Evolutionary conservation across 2,113 vertebrate genomes (phyloP), one percentile per base, ranked within the genome.

Genomic region (Lonchura striata): DNA sequence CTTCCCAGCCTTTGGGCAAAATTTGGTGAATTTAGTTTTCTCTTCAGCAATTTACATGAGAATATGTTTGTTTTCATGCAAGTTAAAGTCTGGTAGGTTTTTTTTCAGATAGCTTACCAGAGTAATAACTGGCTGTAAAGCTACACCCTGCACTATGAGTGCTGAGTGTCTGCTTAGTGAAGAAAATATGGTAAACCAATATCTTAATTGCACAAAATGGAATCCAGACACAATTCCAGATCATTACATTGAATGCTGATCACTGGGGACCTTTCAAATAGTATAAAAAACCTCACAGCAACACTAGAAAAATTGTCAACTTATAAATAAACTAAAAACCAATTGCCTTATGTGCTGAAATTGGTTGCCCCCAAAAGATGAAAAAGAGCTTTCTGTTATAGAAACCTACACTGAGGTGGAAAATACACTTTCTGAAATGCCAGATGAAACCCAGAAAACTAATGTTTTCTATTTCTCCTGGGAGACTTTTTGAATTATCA

Each of bases 1-100:
- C 66, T 88, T 88, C 46, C n/a, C 46, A 90, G 44, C 42, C 79
- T 92, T 88, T 54, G 33, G 47, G 92, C 90, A 91, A 90, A 93
- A 37, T 87, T 82, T n/a, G 30, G 66, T 79, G 75, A 77, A 89
- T 33, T 54, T 60, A 85, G 49, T 44, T 68, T n/a, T 60, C 37
- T 66, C 69, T 81, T 66, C 33, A 42, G 60, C 70, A 94, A 94
- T 86, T 92, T 88, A 74, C n/a, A 92, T 57, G 35, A 86, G 24
- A 96, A 63, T 35, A 59, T 35, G n/a, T 35, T 57, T 57, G 33
- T 90, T 95, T 95, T 88, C 76, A 87, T 77, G 30, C 57, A 54
- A 69, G 28, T 25, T 86, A 46, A 16, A 54, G 3, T 72, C 28
- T 71, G 12, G 2, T 69, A 10, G 1, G 1, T 2, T 56, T 80